phyloP scores from a whole-genome alignment of 2,113 vertebrate species.

The Caracal caracal region DNA sequence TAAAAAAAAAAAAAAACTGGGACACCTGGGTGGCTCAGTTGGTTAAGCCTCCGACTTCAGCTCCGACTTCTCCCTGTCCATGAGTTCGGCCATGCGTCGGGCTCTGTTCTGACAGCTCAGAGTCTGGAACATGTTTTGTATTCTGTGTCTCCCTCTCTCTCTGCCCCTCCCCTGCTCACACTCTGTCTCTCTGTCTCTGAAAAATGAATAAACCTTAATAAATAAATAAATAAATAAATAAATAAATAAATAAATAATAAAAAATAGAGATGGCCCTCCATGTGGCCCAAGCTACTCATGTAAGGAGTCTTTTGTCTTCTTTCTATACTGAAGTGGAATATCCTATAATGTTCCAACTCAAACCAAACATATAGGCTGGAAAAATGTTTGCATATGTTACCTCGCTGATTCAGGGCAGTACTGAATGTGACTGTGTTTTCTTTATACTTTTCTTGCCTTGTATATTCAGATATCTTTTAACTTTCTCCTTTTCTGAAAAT shows the following conservation, averaged over 20 bases:
- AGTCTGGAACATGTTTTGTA: no score
- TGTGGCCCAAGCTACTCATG: not conserved
- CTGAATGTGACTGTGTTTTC: not conserved
- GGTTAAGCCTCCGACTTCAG: no score
- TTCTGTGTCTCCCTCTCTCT: no score
- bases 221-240: no score
- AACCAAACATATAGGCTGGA: not conserved
- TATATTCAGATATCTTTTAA: not conserved
- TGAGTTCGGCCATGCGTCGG: accelerated
- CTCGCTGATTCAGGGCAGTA: not conserved
- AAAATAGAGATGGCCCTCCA: not conserved
- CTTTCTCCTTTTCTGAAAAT: not conserved
- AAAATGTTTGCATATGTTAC: not conserved
- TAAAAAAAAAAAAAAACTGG: no score
- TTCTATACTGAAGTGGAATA: not conserved
- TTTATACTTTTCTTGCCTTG: not conserved
- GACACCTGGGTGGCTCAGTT: no score
- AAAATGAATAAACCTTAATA: no score
- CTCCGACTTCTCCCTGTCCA: no score
- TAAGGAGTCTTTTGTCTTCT: not conserved
- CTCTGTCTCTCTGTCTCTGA: no score
- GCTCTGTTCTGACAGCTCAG: no score
- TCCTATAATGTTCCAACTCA: not conserved
- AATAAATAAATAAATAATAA: no score
- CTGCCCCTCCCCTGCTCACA: no score